A percentile compares a stretch with the other conserved stretches of the same genome.
phyloP scores from a whole-genome alignment of 2,888 invertebrate species.

The Drosophila aldrichi region DNA sequence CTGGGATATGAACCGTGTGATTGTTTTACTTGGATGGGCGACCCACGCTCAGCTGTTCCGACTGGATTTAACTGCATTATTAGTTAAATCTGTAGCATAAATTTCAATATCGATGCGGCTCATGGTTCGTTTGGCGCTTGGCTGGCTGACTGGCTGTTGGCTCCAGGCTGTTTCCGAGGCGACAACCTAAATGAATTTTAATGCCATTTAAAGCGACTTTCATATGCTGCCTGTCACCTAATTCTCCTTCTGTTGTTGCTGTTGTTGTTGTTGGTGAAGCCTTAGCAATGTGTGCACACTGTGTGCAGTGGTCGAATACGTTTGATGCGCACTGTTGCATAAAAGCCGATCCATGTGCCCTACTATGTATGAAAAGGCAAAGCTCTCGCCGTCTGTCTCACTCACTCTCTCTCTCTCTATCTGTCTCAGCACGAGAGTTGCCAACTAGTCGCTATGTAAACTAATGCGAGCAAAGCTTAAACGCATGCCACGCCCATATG shows the following conservation, averaged over 20 bases:
- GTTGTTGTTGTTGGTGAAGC: constrained; percentile 42
- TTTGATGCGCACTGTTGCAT: constrained; percentile 75
- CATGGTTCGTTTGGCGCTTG: constrained; percentile 8
- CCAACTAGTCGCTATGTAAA: constrained; percentile 52
- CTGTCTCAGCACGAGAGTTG: not conserved
- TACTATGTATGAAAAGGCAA: constrained; percentile 55
- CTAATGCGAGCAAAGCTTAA: constrained; percentile 48
- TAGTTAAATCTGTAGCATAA: constrained; percentile 77
- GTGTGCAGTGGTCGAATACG: constrained; percentile 56
- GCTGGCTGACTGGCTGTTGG: not conserved
- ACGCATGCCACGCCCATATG: constrained; percentile 46
- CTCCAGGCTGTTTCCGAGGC: constrained; percentile 28
- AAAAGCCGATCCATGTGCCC: constrained; percentile 64
- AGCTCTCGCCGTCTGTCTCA: constrained; percentile 31
- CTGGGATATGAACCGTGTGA: constrained; percentile 75
- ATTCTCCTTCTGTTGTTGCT: constrained; percentile 18
- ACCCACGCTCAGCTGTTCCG: constrained; percentile 40
- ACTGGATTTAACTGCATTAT: constrained; percentile 78
- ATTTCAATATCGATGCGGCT: constrained; percentile 75
- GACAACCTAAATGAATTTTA: constrained; percentile 76
- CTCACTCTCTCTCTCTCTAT: not conserved
- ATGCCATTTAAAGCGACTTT: constrained; percentile 70
- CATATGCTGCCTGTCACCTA: constrained; percentile 54
- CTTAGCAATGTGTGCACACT: constrained; percentile 57
- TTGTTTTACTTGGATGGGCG: constrained; percentile 71